Conservation (phyloP, 2,888 invertebrate genomes). For the Acanthococcus lagerstroemiae region DNA sequence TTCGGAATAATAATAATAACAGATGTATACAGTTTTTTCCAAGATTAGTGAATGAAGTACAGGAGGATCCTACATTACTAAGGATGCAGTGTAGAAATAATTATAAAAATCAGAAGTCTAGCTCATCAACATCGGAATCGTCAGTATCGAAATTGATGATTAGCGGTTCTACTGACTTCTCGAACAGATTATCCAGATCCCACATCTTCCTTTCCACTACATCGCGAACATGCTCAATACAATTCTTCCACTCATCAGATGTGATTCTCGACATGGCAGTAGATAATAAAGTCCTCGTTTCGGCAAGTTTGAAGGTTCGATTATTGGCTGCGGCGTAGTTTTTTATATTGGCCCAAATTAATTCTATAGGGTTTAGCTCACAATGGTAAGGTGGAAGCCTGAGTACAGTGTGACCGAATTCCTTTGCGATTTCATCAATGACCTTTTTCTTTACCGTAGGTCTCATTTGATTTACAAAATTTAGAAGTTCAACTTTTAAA, state of each 20-base stretch:
- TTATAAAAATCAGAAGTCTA: no score
- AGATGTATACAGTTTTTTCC: no score
- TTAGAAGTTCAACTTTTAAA: not conserved
- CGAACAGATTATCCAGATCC: not conserved
- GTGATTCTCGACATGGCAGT: slow-evolving; percentile 24
- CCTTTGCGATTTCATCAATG: slow-evolving; percentile 28
- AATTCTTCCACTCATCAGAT: slow-evolving; percentile 30
- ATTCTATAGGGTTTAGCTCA: slow-evolving; percentile 32
- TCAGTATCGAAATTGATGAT: not conserved
- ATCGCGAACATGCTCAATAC: slow-evolving; percentile 13
- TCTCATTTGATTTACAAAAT: not conserved
- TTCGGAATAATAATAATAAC: no score
- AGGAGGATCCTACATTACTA: no score
- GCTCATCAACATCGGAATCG: not conserved
- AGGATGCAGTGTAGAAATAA: no score
- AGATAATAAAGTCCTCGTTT: slow-evolving; percentile 5
- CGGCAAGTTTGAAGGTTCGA: slow-evolving; percentile 16
- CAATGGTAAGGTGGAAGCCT: slow-evolving; percentile 34
- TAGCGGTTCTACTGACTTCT: not conserved
- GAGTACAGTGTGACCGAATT: slow-evolving; percentile 22
- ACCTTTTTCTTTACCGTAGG: not conserved
- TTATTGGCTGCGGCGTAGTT: slow-evolving; percentile 30
- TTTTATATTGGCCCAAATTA: slow-evolving; percentile 34
- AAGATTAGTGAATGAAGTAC: no score
- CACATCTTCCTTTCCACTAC: not conserved